Conservation (phyloP, 1,140 invertebrate species). For the Drosophila obscura region DNA sequence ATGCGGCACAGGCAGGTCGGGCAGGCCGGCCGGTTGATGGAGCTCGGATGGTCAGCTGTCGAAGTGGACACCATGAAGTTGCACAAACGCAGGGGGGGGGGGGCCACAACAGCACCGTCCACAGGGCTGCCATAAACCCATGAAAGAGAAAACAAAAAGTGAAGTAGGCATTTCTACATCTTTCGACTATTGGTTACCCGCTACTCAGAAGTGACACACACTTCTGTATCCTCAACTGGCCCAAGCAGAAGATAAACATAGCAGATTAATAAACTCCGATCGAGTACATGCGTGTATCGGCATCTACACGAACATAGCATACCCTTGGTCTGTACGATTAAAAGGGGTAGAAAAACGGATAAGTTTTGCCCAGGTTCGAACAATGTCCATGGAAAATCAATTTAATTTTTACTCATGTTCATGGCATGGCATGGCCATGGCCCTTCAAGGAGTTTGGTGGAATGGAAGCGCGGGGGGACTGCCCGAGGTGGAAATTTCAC, state of each 20-base stretch:
- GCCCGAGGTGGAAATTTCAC: constrained; percentile 73
- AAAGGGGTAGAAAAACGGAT: neutral
- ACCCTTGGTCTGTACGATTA: too few relatives aligned
- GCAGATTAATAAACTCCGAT: too few relatives aligned
- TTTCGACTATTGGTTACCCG: too few relatives aligned
- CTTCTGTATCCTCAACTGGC: too few relatives aligned
- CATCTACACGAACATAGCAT: too few relatives aligned
- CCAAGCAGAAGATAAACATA: too few relatives aligned
- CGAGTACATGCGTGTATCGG: too few relatives aligned
- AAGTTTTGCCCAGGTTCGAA: constrained; percentile 54
- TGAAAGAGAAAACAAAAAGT: constrained; percentile 35
- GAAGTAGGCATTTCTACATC: neutral
- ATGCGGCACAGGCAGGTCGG: constrained; percentile 30
- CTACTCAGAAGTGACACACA: too few relatives aligned
- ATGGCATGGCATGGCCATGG: constrained; percentile 27
- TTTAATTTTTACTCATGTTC: constrained; percentile 78
- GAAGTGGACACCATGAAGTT: constrained; percentile 25
- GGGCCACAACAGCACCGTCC: constrained; percentile 4
- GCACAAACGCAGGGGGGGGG: constrained; percentile 7
- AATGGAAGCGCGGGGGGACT: constrained; percentile 5
- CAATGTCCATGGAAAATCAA: constrained; percentile 73
- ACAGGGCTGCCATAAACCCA: constrained; percentile 29
- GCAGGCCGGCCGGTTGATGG: neutral
- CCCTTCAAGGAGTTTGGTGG: neutral
- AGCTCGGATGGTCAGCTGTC: neutral